Conservation (phyloP, 1,140 invertebrate genomes). For the Copidosoma floridanum region DNA sequence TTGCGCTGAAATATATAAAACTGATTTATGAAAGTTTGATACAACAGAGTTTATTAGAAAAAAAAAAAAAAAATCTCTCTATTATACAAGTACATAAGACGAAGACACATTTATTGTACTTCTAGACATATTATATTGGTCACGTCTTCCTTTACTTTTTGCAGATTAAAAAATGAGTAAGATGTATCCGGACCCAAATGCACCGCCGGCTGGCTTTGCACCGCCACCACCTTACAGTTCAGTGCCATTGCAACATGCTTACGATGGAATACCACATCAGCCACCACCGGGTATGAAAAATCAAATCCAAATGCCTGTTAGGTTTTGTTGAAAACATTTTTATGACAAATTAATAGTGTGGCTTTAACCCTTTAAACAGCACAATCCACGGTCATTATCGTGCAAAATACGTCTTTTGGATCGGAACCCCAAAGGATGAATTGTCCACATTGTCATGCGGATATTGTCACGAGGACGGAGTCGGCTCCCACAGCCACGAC, state of each 20-base stretch:
- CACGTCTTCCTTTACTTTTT: too few species aligned
- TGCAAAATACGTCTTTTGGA: constrained; percentile 43
- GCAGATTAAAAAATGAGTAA: constrained; percentile 10
- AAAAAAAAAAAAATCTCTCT: too few species aligned
- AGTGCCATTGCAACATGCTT: too few species aligned
- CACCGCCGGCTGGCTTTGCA: constrained; percentile 27
- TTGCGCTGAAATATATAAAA: too few species aligned
- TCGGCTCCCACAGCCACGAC: constrained; percentile 59
- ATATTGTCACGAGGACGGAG: constrained; percentile 55
- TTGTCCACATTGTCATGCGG: constrained; percentile 60
- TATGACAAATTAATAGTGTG: neutral
- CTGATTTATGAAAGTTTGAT: too few species aligned
- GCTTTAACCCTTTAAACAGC: neutral
- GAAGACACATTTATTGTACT: too few species aligned
- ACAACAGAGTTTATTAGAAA: too few species aligned
- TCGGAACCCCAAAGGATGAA: constrained; percentile 49
- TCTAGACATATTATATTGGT: too few species aligned
- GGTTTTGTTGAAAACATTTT: constrained; percentile 3
- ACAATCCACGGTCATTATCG: constrained; percentile 26
- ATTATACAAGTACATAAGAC: too few species aligned
- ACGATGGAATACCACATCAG: constrained; percentile 3
- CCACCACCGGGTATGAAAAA: neutral
- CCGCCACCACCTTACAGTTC: constrained; percentile 29
- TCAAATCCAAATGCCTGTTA: neutral
- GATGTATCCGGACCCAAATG: too few species aligned